Evolutionary conservation across 2,797 vertebrate species (phyloP), one percentile per base, ranked within the genome.

Genomic region (Propithecus perrieri): DNA sequence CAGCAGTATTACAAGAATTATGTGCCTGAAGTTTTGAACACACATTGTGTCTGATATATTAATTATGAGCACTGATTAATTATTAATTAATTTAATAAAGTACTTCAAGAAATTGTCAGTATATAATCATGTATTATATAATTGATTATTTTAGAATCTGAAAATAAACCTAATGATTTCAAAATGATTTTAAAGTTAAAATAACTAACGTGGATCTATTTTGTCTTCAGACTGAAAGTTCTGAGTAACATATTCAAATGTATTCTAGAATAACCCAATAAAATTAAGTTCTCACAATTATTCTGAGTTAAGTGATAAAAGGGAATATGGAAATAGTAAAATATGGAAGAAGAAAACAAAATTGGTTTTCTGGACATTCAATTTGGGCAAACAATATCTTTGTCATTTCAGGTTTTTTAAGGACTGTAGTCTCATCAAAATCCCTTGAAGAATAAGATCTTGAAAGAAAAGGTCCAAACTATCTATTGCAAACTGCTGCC

Each of bases 171-270:
- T 92, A 86, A 57, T n/a, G 7, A 65, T 89, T 41, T 88, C n/a
- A 91, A 75, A 95, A 89, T 63, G 9, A 91, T 46, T 91, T 91
- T 69, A 63, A 79, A 61, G 35, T 88, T 78, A 93, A 95, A 89
- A 86, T 91, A 80, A 80, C 48, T 80, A 92, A 80, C 28, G 4
- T 50, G 59, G 7, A 71, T 7, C 14, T 67, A 10, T 59, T 74
- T 79, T 46, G 69, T 84, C n/a, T 83, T 74, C 28, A 61, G 28
- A 9, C 26, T 86, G 12, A 63, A 61, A 24, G 14, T 90, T 74
- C 53, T 84, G 55, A 78, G 59, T n/a, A 57, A 35, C 8, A 65
- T 43, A 26, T 4, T 78, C 28, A 88, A 38, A 30, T 2, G 14
- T 72, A 53, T 12, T 90, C 15, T 43, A 71, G 75, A 72, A 59